Conservation (phyloP, 2,113 vertebrate genomes). For the Actenoides hombroni region DNA sequence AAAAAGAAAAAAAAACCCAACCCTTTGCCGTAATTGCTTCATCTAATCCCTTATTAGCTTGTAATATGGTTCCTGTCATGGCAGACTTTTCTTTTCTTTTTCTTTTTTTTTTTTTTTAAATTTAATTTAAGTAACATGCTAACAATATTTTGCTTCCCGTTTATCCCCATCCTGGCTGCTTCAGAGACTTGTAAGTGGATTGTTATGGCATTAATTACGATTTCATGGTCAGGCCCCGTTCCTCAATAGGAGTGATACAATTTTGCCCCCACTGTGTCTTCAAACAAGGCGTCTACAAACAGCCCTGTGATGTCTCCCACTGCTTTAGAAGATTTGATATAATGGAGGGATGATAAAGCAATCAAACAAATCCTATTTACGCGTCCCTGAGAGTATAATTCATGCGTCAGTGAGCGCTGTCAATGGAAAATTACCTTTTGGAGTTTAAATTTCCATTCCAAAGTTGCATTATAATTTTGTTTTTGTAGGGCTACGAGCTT, state of each 20-base stretch:
- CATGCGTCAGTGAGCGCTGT: background rate
- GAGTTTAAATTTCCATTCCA: constrained; percentile 51
- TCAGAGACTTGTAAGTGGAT: constrained; percentile 74
- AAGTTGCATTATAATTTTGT: constrained; percentile 47
- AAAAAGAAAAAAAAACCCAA: background rate
- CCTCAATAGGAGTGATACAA: background rate
- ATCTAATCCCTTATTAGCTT: constrained; percentile 43
- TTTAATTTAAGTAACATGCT: constrained; percentile 63
- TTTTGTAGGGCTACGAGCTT: background rate
- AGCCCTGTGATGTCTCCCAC: constrained; percentile 40
- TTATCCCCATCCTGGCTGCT: constrained; percentile 15
- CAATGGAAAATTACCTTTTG: constrained; percentile 52
- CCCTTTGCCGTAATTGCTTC: constrained; percentile 15
- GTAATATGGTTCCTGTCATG: constrained; percentile 15
- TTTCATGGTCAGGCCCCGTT: constrained; percentile 70
- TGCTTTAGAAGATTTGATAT: constrained; percentile 46
- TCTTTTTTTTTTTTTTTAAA: background rate
- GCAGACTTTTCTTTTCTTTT: background rate
- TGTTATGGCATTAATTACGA: constrained; percentile 79
- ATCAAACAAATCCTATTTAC: constrained; percentile 63
- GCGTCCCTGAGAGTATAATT: constrained; percentile 57
- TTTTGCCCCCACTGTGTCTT: constrained; percentile 40
- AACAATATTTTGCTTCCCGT: constrained; percentile 42
- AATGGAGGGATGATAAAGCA: constrained; percentile 62
- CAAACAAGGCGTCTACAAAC: constrained; percentile 61